These are phyloP conservation scores for Sebastes minor DNA, from an alignment of 2,797 vertebrate genomes.

Conservation along the genomic window DNA sequence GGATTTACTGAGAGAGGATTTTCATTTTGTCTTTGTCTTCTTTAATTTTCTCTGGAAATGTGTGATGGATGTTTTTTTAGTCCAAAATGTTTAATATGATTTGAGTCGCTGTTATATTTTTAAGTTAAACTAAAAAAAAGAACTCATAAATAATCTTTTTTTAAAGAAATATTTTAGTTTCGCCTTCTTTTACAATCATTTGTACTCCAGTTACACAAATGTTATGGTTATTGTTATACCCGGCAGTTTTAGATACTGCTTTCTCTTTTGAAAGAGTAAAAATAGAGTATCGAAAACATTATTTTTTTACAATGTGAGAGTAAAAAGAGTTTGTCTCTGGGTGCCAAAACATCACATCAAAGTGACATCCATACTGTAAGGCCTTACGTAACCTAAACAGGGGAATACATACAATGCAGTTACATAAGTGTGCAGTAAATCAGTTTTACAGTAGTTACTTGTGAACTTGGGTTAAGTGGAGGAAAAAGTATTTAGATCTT, in stretches of 20 bases:
- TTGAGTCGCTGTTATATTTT: background rate
- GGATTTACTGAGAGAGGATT: constrained; percentile 40
- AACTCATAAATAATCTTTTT: background rate
- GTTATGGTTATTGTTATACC: too few relatives aligned
- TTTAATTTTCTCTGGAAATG: background rate
- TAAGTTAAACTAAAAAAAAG: background rate
- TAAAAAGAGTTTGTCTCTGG: background rate
- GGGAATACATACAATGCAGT: background rate
- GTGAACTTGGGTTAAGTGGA: background rate
- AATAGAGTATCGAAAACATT: background rate
- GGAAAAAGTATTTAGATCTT: background rate
- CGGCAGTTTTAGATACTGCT: background rate
- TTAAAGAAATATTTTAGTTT: background rate
- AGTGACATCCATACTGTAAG: background rate
- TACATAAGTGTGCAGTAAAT: background rate
- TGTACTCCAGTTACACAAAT: background rate
- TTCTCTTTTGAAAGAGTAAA: background rate
- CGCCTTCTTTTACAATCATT: background rate
- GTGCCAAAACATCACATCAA: background rate
- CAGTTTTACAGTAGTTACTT: background rate
- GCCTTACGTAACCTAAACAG: background rate
- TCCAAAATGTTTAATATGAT: constrained; percentile 1
- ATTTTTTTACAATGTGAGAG: background rate
- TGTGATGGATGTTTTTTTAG: background rate
- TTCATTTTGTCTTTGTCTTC: constrained; percentile 5